A percentile compares a stretch with the other conserved stretches of the same genome.
Evolutionary conservation across 2,888 invertebrate genomes (phyloP).

Genomic region (Drepana falcataria): DNA sequence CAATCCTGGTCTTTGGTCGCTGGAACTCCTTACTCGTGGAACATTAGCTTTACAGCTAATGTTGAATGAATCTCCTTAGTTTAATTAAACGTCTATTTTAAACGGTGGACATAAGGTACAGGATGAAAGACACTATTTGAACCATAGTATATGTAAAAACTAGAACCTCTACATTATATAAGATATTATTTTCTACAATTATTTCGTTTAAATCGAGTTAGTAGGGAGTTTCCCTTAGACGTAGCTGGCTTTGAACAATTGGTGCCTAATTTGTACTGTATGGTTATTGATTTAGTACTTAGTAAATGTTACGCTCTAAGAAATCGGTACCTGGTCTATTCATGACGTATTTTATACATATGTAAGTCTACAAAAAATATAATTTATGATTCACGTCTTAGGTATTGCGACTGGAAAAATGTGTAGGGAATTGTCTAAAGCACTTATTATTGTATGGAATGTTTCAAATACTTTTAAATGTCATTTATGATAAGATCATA

Average conservation of each 20-base stretch:
- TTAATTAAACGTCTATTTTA: no score
- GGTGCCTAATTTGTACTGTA: slow-evolving; percentile 52
- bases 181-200: slow-evolving; percentile 14
- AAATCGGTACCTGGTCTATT: no score
- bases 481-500: no score
- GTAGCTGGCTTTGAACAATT: slow-evolving; percentile 57
- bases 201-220: slow-evolving; percentile 1
- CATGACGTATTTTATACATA: not conserved
- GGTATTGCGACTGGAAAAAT: not conserved
- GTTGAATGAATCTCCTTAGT: not conserved
- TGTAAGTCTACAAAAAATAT: not conserved
- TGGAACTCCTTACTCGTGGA: not conserved
- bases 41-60: no score
- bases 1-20: slow-evolving; percentile 20
- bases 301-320: no score
- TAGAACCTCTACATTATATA: slow-evolving; percentile 22
- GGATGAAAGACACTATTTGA: slow-evolving; percentile 21
- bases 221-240: slow-evolving; percentile 31
- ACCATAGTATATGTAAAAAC: slow-evolving; percentile 19
- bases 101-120: slow-evolving; percentile 27
- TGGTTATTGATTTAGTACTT: not conserved
- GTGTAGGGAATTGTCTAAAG: no score
- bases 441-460: no score
- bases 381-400: not conserved
- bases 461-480: no score